Evolutionary conservation across 2,797 vertebrate genomes (phyloP).

Genomic region (Catamblyrhynchus diadema): DNA sequence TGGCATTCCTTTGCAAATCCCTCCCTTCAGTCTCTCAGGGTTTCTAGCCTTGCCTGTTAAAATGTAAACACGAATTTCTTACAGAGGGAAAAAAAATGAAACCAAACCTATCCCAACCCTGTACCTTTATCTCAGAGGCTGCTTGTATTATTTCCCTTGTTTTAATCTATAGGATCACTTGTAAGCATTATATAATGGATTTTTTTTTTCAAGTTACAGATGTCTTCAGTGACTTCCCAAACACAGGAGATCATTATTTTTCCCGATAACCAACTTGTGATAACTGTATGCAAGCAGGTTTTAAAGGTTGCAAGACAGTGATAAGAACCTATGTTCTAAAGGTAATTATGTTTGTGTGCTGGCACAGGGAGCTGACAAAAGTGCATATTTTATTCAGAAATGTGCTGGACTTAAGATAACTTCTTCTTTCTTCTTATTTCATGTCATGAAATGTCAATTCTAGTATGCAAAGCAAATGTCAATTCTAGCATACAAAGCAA

Average conservation of each 20-base stretch:
- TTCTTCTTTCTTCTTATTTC: background rate
- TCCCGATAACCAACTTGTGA: background rate
- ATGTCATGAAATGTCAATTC: background rate
- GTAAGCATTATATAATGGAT: background rate
- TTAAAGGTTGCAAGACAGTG: background rate
- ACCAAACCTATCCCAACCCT: background rate
- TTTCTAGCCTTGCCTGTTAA: background rate
- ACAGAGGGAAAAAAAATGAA: background rate
- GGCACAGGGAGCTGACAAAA: background rate
- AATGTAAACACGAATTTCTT: conserved; percentile 11
- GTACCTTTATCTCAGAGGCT: background rate
- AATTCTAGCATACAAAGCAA: background rate
- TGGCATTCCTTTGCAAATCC: conserved; percentile 9
- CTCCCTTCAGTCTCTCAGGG: background rate
- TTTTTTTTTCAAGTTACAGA: background rate
- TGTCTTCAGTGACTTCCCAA: conserved; percentile 2
- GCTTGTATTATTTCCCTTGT: background rate
- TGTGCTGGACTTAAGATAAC: background rate
- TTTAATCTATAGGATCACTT: background rate
- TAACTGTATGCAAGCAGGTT: background rate
- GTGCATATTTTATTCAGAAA: background rate
- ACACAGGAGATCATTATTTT: background rate
- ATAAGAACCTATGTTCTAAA: background rate
- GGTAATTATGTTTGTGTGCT: background rate
- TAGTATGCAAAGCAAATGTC: background rate